These are phyloP conservation scores for Alectoris magna DNA, from an alignment of 2,797 vertebrate species.

Conservation along the genomic window DNA sequence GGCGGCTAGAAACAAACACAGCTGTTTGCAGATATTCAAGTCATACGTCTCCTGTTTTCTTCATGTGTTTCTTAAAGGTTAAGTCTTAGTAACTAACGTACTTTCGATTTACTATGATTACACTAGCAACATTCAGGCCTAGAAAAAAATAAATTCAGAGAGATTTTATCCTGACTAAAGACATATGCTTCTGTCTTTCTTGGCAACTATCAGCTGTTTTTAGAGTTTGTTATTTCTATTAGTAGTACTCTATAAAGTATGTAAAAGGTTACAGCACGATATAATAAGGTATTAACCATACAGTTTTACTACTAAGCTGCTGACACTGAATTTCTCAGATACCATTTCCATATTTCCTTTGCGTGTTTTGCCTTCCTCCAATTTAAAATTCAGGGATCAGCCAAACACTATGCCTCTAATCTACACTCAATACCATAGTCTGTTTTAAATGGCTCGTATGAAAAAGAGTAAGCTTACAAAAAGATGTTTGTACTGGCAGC, in stretches of 20 bases:
- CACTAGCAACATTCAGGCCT: neutral
- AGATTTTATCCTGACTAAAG: slow-evolving; percentile 28
- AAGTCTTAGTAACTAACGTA: neutral
- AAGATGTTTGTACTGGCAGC: slow-evolving; percentile 63
- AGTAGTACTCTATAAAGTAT: slow-evolving; percentile 4
- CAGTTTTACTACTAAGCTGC: slow-evolving; percentile 32
- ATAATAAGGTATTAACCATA: slow-evolving; percentile 47
- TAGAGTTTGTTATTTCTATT: slow-evolving; percentile 53
- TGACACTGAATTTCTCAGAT: slow-evolving; percentile 60
- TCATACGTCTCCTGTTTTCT: neutral
- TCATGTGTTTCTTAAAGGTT: neutral
- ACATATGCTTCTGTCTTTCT: slow-evolving; percentile 37
- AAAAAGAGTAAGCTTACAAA: slow-evolving; percentile 62
- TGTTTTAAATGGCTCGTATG: slow-evolving; percentile 67
- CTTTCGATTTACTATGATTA: neutral
- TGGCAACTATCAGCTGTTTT: slow-evolving; percentile 33
- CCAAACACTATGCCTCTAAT: slow-evolving; percentile 61
- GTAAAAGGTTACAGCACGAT: slow-evolving; percentile 10
- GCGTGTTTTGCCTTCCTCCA: slow-evolving; percentile 51
- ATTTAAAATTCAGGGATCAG: slow-evolving; percentile 50
- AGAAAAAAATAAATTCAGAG: neutral
- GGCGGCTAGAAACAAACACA: slow-evolving; percentile 81
- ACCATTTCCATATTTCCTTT: slow-evolving; percentile 59
- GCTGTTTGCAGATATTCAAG: neutral
- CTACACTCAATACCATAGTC: slow-evolving; percentile 53